phyloP scores from a whole-genome alignment of 2,113 vertebrate genomes.

The Labrus mixtus region DNA sequence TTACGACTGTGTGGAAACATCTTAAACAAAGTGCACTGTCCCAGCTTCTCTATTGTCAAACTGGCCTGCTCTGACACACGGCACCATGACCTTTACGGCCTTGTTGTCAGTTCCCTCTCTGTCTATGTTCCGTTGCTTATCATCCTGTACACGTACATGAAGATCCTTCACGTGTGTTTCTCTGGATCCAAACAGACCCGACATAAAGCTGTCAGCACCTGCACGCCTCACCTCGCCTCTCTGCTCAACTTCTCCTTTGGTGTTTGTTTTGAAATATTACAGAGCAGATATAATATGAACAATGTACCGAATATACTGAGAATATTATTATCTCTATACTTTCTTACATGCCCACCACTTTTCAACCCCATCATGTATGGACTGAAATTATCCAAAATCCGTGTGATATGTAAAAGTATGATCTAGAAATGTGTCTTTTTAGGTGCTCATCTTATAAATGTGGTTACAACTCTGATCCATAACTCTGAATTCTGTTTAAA shows the following conservation, averaged over 20 bases:
- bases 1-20: constrained; percentile 61
- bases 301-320: not conserved
- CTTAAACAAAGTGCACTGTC: constrained; percentile 14
- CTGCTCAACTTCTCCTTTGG: constrained; percentile 62
- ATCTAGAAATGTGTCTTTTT: no score
- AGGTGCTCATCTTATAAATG: no score
- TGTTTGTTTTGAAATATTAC: constrained; percentile 45
- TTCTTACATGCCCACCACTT: constrained; percentile 41
- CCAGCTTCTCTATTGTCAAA: constrained; percentile 20
- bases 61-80: not conserved
- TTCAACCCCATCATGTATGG: constrained; percentile 73
- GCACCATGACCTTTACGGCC: constrained; percentile 28
- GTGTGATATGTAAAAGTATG: constrained; percentile 9
- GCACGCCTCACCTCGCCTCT: constrained; percentile 66
- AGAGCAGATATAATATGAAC: constrained; percentile 60
- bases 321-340: constrained; percentile 65
- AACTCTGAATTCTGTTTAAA: no score
- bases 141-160: constrained; percentile 30
- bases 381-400: constrained; percentile 59
- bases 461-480: no score
- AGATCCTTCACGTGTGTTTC: constrained; percentile 59
- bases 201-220: constrained; percentile 69
- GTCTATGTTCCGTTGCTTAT: not conserved
- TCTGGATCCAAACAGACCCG: constrained; percentile 31
- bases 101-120: not conserved